These are phyloP conservation scores for Manis crassicaudata DNA, from an alignment of 2,797 vertebrate genomes.

Conservation along the genomic window DNA sequence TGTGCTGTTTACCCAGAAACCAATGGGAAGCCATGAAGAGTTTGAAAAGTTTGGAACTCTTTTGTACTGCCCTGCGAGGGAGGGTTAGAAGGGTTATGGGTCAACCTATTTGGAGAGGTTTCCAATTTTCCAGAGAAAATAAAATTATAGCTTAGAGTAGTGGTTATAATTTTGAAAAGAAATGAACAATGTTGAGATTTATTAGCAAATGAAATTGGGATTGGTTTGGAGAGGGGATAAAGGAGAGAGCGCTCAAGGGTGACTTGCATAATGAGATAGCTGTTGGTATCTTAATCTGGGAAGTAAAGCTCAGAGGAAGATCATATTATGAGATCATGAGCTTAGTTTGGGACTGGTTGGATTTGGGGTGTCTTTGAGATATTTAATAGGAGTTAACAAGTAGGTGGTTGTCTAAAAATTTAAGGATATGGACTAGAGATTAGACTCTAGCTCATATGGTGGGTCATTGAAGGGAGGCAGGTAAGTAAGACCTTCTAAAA, in stretches of 20 bases:
- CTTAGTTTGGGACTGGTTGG: neutral
- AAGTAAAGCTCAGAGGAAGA: neutral
- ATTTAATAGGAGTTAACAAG: neutral
- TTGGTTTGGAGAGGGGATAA: neutral
- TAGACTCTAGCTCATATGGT: neutral
- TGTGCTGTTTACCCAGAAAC: neutral
- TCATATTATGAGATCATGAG: neutral
- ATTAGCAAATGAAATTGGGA: neutral
- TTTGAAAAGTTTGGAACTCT: neutral
- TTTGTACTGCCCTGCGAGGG: neutral
- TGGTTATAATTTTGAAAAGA: neutral
- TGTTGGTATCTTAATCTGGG: neutral
- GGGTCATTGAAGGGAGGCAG: neutral
- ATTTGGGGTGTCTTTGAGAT: neutral
- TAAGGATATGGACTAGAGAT: neutral
- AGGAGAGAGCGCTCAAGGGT: neutral
- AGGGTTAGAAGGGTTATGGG: neutral
- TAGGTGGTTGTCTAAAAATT: neutral
- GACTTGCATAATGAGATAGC: constrained; percentile 18
- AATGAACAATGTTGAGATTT: neutral
- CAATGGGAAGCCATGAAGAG: neutral
- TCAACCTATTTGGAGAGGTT: neutral
- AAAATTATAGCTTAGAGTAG: neutral
- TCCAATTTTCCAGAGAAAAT: constrained; percentile 8
- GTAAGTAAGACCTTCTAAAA: neutral